Base-by-base conservation (phyloP, 2,113 vertebrate genomes). In the Chaetorhynchus papuensis region DNA sequence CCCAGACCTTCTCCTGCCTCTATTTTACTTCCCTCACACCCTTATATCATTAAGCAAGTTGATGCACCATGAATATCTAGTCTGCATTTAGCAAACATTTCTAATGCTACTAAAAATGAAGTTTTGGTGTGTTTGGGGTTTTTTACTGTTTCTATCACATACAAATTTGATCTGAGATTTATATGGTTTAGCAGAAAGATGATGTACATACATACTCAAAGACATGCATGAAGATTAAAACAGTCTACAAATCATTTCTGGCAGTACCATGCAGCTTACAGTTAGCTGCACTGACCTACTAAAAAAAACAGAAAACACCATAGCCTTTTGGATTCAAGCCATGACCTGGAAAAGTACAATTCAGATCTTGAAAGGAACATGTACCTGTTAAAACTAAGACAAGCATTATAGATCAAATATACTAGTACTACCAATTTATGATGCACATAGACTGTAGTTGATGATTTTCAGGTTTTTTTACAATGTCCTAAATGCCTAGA, bases 391-490 rank as follows among this genome's bases (percentile, higher is more conserved):
- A 82, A 75, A 79, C 23, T 4, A 59, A 63, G 35, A 79, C n/a
- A 92, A 33, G 22, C 4, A 54, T 30, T 71, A 14, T 5, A 19
- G 9, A 37, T 23, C 37, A 75, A 33, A 47, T 20, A 30, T 7
- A 76, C 24, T 26, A 68, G 31, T 10, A 69, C 11, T 83, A 52
- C 20, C 2, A 0, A 90, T 37, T 24, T 49, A 9, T 24, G 21
- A 90, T 9, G 18, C 13, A 35, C 42, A n/a, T 0, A 42, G 31
- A 63, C 39, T n/a, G 11, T 1, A 45, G 16, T 0, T 31, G 7
- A 57, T 21, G 13, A 49, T 45, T 44, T 66, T 24, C 19, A 23
- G 3, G 41, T 76, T 89, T 80, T 53, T 80, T 74, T 61, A 63
- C 6, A 70, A 9, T 15, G 11, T 14, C 13, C 15, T 57, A 53